Evolutionary conservation across 2,113 vertebrate genomes (phyloP).

Genomic region (Delphinus delphis): DNA sequence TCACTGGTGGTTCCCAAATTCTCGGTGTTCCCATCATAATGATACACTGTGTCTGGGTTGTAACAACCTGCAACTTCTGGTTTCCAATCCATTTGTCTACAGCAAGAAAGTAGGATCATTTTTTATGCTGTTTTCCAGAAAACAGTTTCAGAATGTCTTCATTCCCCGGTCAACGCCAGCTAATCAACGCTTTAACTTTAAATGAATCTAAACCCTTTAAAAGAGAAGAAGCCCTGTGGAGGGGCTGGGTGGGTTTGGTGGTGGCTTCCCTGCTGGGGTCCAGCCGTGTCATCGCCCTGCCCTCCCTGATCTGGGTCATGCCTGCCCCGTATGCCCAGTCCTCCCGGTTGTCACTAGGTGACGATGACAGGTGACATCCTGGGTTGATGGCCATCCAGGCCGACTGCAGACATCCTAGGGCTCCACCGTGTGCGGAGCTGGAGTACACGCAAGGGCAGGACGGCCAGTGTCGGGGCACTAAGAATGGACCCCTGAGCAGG

Average conservation of each 20-base stretch:
- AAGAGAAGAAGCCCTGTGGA: rapidly evolving
- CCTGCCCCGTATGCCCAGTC: rapidly evolving
- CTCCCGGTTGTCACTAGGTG: rapidly evolving
- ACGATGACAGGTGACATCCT: rapidly evolving
- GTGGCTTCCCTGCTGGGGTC: background rate
- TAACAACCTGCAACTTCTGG: rapidly evolving
- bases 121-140: background rate
- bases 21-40: rapidly evolving
- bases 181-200: background rate
- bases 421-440: rapidly evolving
- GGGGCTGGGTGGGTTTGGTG: rapidly evolving
- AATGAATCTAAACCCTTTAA: background rate
- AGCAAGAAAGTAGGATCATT: background rate
- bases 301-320: rapidly evolving
- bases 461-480: rapidly evolving
- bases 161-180: background rate
- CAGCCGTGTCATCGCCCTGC: rapidly evolving
- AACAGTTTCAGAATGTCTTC: background rate
- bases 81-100: background rate
- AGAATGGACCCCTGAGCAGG: background rate
- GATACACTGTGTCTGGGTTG: rapidly evolving
- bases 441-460: background rate
- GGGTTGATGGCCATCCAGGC: rapidly evolving
- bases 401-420: background rate
- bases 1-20: rapidly evolving